phyloP scores from a whole-genome alignment of 2,113 vertebrate genomes.

The Isurus oxyrinchus region DNA sequence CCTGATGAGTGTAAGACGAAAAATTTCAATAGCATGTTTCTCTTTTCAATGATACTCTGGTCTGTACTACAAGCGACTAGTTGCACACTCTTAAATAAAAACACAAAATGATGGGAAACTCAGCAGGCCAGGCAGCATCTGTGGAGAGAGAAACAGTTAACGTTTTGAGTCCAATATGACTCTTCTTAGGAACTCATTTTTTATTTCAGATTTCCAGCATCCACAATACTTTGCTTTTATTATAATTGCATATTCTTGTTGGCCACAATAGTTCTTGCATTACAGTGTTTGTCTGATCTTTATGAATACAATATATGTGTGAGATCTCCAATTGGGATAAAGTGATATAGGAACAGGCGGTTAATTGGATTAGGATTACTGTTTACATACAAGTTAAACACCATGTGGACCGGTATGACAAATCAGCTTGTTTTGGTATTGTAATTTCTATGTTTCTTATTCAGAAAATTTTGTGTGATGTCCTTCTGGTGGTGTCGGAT shows the following conservation, averaged over 20 bases:
- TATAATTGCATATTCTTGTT: not conserved
- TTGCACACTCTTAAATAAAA: too few species aligned
- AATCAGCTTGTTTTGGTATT: not conserved
- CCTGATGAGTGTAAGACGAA: too few species aligned
- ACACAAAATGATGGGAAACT: too few species aligned
- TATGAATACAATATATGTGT: not conserved
- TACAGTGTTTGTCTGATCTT: not conserved
- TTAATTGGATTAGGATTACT: not conserved
- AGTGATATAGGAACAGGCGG: not conserved
- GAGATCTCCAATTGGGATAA: not conserved
- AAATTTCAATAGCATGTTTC: too few species aligned
- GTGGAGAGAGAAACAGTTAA: too few species aligned
- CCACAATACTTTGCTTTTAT: too few species aligned
- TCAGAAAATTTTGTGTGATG: conserved; percentile 89
- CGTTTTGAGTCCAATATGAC: too few species aligned
- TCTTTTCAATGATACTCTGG: too few species aligned
- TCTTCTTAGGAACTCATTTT: too few species aligned
- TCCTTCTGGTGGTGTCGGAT: conserved; percentile 86
- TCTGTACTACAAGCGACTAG: too few species aligned
- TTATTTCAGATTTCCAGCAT: too few species aligned
- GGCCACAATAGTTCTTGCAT: not conserved
- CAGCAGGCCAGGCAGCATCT: too few species aligned
- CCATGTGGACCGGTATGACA: not conserved
- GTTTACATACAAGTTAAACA: not conserved
- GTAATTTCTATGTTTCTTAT: not conserved